Percentiles rank a stretch among this genome's conserved stretches.
phyloP scores from a whole-genome alignment of 2,113 vertebrate species.

The Erinaceus europaeus region DNA sequence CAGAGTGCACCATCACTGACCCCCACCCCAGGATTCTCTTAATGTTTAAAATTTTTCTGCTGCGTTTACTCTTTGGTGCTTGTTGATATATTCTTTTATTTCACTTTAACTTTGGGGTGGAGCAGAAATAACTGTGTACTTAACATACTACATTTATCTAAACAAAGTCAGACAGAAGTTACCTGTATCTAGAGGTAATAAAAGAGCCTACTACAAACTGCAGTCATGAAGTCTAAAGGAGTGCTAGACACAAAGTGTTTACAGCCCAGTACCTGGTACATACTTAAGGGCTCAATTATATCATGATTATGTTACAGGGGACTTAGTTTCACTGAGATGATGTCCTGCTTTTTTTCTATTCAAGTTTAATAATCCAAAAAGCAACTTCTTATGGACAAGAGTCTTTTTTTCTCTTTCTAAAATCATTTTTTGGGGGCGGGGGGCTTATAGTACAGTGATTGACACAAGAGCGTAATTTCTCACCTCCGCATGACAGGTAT shows the following conservation, averaged over 20 bases:
- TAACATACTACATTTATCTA: conserved; percentile 11
- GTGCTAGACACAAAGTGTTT: not conserved
- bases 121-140: conserved; percentile 32
- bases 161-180: conserved; percentile 19
- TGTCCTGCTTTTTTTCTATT: not conserved
- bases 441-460: too few relatives aligned
- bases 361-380: conserved; percentile 4
- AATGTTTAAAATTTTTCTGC: conserved; percentile 9
- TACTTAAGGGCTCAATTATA: not conserved
- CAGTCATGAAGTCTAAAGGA: not conserved
- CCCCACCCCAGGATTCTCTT: too few relatives aligned
- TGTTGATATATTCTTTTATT: conserved; percentile 22
- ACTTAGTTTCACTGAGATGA: not conserved
- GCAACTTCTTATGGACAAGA: not conserved
- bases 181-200: not conserved
- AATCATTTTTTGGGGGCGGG: too few relatives aligned
- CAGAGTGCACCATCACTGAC: too few relatives aligned
- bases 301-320: not conserved
- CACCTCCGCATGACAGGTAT: too few relatives aligned
- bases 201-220: not conserved
- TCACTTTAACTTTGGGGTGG: conserved; percentile 21
- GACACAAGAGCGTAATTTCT: too few relatives aligned
- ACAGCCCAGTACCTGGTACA: not conserved
- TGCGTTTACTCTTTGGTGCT: conserved; percentile 19
- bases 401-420: too few relatives aligned